Conservation (phyloP, 2,797 vertebrate species). For the Ceryle rudis region DNA sequence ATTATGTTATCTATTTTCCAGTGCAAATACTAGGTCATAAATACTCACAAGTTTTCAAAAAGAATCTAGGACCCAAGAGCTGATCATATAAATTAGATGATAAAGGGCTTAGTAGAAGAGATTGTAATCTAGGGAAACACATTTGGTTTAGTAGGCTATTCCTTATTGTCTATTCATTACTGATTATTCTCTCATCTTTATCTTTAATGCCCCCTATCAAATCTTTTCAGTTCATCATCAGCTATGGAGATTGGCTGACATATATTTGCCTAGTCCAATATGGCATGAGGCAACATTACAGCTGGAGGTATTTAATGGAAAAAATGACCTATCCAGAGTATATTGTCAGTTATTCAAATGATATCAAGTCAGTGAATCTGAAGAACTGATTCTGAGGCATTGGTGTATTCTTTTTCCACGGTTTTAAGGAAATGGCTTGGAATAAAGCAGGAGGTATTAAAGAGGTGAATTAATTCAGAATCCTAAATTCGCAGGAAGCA, state of each 20-base stretch:
- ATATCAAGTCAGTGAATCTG: neutral
- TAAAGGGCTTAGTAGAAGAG: slow-evolving; percentile 23
- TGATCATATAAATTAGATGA: neutral
- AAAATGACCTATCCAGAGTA: neutral
- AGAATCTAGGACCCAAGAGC: neutral
- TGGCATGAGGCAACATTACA: neutral
- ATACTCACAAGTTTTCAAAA: neutral
- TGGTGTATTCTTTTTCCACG: neutral
- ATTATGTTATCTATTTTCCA: neutral
- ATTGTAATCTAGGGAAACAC: neutral
- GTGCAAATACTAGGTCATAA: neutral
- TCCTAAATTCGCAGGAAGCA: neutral
- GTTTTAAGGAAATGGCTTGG: neutral
- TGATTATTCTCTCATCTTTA: slow-evolving; percentile 32
- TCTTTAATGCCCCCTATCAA: slow-evolving; percentile 24
- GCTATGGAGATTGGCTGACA: neutral
- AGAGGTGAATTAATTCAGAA: neutral
- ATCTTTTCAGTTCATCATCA: slow-evolving; percentile 12
- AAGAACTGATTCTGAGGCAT: neutral
- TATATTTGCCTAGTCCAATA: neutral
- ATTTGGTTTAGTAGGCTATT: neutral
- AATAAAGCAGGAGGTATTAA: neutral
- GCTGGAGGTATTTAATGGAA: slow-evolving; percentile 34
- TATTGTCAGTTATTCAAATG: neutral
- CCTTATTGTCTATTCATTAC: neutral